phyloP scores from a whole-genome alignment of 2,113 vertebrate genomes.

The Macrotus californicus region DNA sequence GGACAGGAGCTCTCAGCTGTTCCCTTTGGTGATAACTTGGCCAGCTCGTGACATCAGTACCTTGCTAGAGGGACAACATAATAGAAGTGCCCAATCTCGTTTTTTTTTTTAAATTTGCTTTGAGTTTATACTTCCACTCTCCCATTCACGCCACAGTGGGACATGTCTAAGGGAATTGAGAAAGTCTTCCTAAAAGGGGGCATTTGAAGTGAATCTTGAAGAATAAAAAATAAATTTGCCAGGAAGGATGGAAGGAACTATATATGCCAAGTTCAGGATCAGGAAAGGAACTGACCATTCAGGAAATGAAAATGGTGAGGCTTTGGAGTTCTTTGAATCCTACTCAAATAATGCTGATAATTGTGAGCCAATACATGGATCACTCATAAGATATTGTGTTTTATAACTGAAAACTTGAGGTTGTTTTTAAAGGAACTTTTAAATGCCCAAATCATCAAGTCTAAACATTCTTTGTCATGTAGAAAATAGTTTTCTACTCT shows the following conservation, averaged over 20 bases:
- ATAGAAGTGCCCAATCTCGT: background rate
- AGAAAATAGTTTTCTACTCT: background rate
- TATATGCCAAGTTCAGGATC: background rate
- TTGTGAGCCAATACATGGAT: background rate
- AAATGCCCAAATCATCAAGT: background rate
- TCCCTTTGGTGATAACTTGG: background rate
- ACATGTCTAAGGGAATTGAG: background rate
- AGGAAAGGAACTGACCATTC: background rate
- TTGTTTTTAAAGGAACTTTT: constrained; percentile 16
- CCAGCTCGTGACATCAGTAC: background rate
- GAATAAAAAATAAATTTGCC: background rate
- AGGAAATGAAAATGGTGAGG: background rate
- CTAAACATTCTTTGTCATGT: background rate
- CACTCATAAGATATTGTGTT: background rate
- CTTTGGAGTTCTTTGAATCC: background rate
- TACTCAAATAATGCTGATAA: background rate
- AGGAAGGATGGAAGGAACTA: background rate
- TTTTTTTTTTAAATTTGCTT: background rate
- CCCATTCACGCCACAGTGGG: background rate
- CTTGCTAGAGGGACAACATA: background rate
- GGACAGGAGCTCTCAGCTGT: background rate
- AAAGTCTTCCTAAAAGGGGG: background rate
- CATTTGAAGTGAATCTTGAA: background rate
- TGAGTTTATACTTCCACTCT: background rate
- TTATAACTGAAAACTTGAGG: background rate